Evolutionary conservation across 2,797 vertebrate species (phyloP).

Genomic region (Caiman crocodilus): DNA sequence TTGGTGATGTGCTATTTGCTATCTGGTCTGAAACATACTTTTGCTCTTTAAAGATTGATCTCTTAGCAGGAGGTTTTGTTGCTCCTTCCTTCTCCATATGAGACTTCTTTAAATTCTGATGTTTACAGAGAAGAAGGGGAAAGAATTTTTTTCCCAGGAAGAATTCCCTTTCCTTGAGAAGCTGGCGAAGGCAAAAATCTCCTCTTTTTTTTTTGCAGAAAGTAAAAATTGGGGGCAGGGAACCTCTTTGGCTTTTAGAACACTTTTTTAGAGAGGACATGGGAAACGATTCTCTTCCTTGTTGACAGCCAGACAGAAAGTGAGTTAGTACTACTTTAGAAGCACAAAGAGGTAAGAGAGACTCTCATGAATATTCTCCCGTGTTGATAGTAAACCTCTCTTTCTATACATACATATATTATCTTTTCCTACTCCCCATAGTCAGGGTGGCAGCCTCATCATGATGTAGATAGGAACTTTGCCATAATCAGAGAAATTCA

Average conservation of each 20-base stretch:
- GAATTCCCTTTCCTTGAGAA: neutral
- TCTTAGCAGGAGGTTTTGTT: neutral
- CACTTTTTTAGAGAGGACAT: neutral
- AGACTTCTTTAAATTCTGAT: neutral
- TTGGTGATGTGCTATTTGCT: too few species aligned
- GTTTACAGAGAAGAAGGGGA: neutral
- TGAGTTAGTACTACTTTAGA: conserved; percentile 13
- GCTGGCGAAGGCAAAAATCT: too few species aligned
- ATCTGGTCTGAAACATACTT: too few species aligned
- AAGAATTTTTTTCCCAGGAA: neutral
- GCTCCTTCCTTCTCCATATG: neutral
- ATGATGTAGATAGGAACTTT: conserved; percentile 32
- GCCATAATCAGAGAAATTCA: conserved; percentile 49
- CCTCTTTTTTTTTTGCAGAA: neutral
- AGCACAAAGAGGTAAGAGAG: neutral
- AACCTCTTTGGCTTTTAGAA: neutral
- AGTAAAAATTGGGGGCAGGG: neutral
- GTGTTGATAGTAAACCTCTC: neutral
- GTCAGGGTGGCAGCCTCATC: conserved; percentile 26
- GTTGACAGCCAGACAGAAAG: neutral
- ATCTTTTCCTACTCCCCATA: neutral
- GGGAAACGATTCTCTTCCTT: neutral
- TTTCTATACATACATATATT: neutral
- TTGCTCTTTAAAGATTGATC: neutral
- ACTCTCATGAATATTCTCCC: neutral